Base-by-base conservation (phyloP, 2,113 vertebrate species). In the Scolopax mira region DNA sequence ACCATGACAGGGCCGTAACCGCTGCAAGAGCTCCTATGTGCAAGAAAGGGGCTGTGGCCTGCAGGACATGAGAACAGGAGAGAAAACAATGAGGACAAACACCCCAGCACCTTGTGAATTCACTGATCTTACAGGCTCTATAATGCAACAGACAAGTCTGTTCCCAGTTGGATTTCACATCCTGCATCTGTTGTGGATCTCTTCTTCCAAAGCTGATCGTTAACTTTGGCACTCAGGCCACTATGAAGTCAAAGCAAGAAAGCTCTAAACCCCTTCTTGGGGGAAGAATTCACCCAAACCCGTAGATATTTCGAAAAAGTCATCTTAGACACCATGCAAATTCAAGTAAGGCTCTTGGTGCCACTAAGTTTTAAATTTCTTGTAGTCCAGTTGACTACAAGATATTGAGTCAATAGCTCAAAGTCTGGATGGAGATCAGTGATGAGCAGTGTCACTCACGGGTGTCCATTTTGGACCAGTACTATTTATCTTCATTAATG, bases 11-110 rank as follows among this genome's bases (percentile, higher is more conserved):
- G 0, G 98, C 98, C 0, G 99, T 99, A 88, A 98, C 85, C 0
- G 98, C 98, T 3, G 96, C 98, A 23, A 99, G 98, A 11, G 99
- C 99, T 70, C 99, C 99, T 35, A 99, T 96, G 79, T 99, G 99
- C 95, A 99, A 97, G 95, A 99, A 99, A 0, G 99, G 99, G 46
- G 99, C 99, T 28, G 99, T 99, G 57, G 99, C 99, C 99, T 99
- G 95, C 35, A 44, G 31, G 80, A 58, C 73, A 85, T 10, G 22
- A 88, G 19, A 88, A 91, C 1, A 82, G 21, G 15, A 91, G 33
- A 74, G 7, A 30, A 25, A 35, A 74, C 44, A 4, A 7, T 2
- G 1, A 30, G 41, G 3, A 55, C 15, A 64, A 66, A 33, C 19
- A 30, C 0, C 10, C 6, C 69, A 79, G 11, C 6, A 35, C 5